Conservation (phyloP, 2,113 vertebrate species). For the Protobothrops flavoviridis region DNA sequence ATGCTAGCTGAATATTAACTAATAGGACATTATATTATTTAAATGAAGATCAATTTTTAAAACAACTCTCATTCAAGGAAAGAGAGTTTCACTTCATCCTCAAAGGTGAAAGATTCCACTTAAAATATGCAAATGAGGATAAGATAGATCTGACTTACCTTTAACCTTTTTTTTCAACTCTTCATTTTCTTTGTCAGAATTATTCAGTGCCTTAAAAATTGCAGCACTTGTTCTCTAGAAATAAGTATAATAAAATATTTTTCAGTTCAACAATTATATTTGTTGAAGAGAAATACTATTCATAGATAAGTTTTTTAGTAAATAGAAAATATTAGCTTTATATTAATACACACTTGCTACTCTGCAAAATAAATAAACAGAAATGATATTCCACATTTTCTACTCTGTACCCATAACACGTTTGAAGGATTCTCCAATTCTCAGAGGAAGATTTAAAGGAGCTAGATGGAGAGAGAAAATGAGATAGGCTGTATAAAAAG, state of each 20-base stretch:
- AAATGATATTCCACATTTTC: not conserved
- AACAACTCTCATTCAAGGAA: not conserved
- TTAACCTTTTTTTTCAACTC: slow-evolving; percentile 83
- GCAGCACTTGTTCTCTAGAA: slow-evolving; percentile 82
- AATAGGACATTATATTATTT: not conserved
- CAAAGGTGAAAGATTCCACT: not conserved
- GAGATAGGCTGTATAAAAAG: not conserved
- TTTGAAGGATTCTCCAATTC: not conserved
- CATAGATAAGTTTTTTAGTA: not conserved
- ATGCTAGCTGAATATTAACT: not conserved
- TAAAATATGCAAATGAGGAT: not conserved
- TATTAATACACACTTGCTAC: not conserved
- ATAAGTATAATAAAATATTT: not conserved
- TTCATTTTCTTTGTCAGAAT: slow-evolving; percentile 75
- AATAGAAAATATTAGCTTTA: not conserved
- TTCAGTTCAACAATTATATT: not conserved
- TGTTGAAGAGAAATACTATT: not conserved
- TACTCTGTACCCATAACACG: not conserved
- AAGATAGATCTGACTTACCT: slow-evolving; percentile 70
- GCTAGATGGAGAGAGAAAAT: not conserved
- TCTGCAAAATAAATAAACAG: not conserved
- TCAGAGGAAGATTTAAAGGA: not conserved
- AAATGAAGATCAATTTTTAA: not conserved
- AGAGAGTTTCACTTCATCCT: not conserved
- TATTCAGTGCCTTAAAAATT: slow-evolving; percentile 80